phyloP scores from a whole-genome alignment of 2,888 invertebrate genomes.

The Melanophora roralis region DNA sequence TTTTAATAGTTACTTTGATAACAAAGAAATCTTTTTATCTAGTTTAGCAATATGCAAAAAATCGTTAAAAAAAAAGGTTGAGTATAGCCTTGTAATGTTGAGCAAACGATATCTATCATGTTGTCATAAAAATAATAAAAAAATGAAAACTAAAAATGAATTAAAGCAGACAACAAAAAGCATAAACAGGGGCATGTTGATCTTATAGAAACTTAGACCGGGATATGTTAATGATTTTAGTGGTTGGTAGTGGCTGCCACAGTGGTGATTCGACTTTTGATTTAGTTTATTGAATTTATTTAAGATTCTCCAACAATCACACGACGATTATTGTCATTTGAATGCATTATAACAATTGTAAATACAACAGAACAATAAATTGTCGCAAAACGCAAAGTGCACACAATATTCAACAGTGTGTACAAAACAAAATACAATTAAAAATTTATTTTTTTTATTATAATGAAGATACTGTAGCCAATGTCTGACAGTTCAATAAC shows the following conservation, averaged over 20 bases:
- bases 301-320: slow-evolving; percentile 47
- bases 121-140: no score
- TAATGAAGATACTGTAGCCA: not conserved
- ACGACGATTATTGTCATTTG: slow-evolving; percentile 55
- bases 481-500: slow-evolving; percentile 12
- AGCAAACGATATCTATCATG: no score
- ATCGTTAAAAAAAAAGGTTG: no score
- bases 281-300: slow-evolving; percentile 23
- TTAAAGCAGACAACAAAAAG: not conserved
- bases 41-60: no score
- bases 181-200: not conserved
- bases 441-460: not conserved
- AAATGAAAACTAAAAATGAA: not conserved
- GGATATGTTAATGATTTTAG: no score
- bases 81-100: no score
- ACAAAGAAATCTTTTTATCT: no score
- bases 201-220: not conserved
- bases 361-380: slow-evolving; percentile 4
- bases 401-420: slow-evolving; percentile 12
- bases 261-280: not conserved
- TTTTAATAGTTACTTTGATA: no score
- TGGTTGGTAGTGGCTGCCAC: not conserved
- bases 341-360: slow-evolving; percentile 43
- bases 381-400: slow-evolving; percentile 42
- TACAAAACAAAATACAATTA: slow-evolving; percentile 12